Percentiles rank a stretch among this genome's conserved stretches.
Conservation (phyloP, 1,140 invertebrate species). For the Aphelenchoides avenae region DNA sequence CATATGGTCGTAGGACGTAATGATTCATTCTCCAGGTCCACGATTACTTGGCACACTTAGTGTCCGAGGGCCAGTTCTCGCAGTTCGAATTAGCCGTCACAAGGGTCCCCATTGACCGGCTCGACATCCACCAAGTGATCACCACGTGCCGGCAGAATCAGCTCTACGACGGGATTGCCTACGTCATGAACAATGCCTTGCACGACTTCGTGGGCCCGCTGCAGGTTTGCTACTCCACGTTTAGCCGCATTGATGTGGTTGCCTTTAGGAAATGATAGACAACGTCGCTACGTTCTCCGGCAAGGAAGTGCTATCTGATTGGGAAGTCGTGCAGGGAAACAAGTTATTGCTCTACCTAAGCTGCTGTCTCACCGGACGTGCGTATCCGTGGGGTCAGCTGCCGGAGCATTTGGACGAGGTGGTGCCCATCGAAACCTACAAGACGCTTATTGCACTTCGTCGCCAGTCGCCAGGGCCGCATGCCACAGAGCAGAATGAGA, state of each 20-base stretch:
- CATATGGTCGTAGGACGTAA: no score
- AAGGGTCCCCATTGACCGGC: slow-evolving; percentile 74
- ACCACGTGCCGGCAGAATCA: slow-evolving; percentile 73
- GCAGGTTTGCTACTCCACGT: slow-evolving; percentile 68
- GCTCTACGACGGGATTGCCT: slow-evolving; percentile 80
- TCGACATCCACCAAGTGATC: slow-evolving; percentile 82
- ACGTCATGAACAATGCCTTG: slow-evolving; percentile 79
- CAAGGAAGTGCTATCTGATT: slow-evolving; percentile 55
- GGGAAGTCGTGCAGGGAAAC: slow-evolving; percentile 70
- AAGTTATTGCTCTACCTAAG: slow-evolving; percentile 83
- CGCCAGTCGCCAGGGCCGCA: slow-evolving; percentile 7
- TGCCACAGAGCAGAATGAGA: no score
- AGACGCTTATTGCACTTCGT: slow-evolving; percentile 45
- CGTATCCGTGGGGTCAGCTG: slow-evolving; percentile 80
- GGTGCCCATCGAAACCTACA: slow-evolving; percentile 71
- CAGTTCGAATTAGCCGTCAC: slow-evolving; percentile 75
- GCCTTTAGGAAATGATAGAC: slow-evolving; percentile 43
- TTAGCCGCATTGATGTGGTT: slow-evolving; percentile 48
- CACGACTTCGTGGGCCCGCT: slow-evolving; percentile 77
- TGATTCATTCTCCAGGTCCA: no score
- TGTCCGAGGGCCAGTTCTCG: slow-evolving; percentile 62
- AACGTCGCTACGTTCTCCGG: slow-evolving; percentile 55
- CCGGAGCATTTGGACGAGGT: slow-evolving; percentile 67
- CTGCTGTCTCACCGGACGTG: slow-evolving; percentile 83
- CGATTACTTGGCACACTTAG: slow-evolving; percentile 65